Evolutionary conservation across 2,888 invertebrate genomes (phyloP), one percentile per base, ranked within the genome.

Genomic region (Protodeltote pygarga): DNA sequence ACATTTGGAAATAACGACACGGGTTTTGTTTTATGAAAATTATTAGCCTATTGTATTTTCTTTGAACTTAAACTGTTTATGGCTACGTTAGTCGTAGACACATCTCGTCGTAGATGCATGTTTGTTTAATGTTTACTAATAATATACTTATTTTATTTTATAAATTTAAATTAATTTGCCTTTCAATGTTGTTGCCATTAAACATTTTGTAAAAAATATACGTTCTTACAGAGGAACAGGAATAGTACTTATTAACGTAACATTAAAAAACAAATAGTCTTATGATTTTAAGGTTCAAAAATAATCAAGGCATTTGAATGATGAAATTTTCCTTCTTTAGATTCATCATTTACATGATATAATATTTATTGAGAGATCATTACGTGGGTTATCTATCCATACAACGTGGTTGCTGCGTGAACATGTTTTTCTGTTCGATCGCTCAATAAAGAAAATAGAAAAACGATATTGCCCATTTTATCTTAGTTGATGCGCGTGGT

Each of bases 341-440:
- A 41, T 34, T 50, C 59, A 25, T 40, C 58, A 48, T 33, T 8
- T 17, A 28, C 11, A 23, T 15, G 25, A n/a, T n/a, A n/a, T n/a
- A n/a, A n/a, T n/a, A n/a, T n/a, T 38, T 29, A 60, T 46, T 49
- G 27, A 60, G 54, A 23, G 47, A 44, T 59, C 39, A 44, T 15
- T 17, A 21, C 8, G 15, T 42, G 42, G 54, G 58, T 61, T 57
- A 64, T 61, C 58, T 41, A 23, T 23, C 5, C 17, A 9, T 13
- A 31, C 32, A 19, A 29, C 40, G 42, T 53, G 52, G 29, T 45
- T 38, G 9, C 23, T 42, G 61, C 61, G 60, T 58, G 50, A 27
- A 53, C 47, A 45, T 35, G 39, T 47, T 53, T 53, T 58, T 47
- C 38, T 24, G 19, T 1, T 15, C 20, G 11, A 5, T 11, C 17